Conservation (phyloP, 2,113 vertebrate species). For the Heteronetta atricapilla region DNA sequence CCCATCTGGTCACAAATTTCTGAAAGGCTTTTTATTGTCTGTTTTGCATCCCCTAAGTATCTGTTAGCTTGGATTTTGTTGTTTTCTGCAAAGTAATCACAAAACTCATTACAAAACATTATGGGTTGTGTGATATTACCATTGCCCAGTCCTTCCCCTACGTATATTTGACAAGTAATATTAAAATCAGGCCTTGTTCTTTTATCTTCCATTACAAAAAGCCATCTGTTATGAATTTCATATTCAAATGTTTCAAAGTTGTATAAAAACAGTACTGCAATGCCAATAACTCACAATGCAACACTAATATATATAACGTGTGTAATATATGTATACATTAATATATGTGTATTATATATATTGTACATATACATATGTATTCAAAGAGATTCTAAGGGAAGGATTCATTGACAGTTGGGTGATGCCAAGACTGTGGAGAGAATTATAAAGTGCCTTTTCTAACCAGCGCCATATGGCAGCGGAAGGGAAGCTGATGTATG, state of each 20-base stretch:
- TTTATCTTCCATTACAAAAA: neutral
- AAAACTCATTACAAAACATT: neutral
- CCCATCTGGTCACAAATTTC: slow-evolving; percentile 13
- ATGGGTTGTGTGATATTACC: neutral
- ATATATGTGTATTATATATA: no score
- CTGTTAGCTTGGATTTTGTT: neutral
- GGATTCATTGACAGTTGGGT: neutral
- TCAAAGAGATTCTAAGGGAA: neutral
- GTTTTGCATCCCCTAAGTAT: neutral
- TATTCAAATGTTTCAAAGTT: neutral
- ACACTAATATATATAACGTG: neutral
- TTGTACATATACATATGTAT: no score
- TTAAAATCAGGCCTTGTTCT: neutral
- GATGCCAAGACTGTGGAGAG: neutral
- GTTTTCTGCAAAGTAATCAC: neutral
- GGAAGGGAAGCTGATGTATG: neutral
- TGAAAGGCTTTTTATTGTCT: neutral
- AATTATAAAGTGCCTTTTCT: neutral
- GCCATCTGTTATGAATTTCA: neutral
- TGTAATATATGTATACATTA: neutral
- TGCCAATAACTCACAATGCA: neutral
- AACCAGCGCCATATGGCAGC: fast-evolving
- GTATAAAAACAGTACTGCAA: neutral
- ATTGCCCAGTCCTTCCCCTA: neutral
- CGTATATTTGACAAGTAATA: neutral